A percentile compares a stretch with the other conserved stretches of the same genome.
These are phyloP conservation scores for Prostheceraeus crozeri DNA, from an alignment of 2,888 invertebrate genomes.

Conservation along the genomic window DNA sequence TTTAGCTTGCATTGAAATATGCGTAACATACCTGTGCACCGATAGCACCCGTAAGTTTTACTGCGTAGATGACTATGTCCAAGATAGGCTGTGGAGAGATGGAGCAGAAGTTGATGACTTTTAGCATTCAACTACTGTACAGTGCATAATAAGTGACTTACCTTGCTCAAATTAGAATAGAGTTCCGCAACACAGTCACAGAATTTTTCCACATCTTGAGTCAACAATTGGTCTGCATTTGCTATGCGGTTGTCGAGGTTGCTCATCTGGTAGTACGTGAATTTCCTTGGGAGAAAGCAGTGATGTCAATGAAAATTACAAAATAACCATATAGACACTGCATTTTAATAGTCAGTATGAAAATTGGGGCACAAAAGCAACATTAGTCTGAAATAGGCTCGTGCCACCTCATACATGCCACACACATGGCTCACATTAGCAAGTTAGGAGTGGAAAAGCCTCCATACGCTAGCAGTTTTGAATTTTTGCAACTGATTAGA, in stretches of 20 bases:
- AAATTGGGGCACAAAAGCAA: too few species aligned
- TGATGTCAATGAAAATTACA: slow-evolving; percentile 26
- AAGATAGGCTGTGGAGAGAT: slow-evolving; percentile 68
- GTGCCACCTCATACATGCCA: too few species aligned
- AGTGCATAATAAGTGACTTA: slow-evolving; percentile 43
- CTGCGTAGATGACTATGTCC: slow-evolving; percentile 86
- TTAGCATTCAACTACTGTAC: too few species aligned
- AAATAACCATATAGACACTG: slow-evolving; percentile 32
- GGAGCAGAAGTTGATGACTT: slow-evolving; percentile 1
- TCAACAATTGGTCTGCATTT: slow-evolving; percentile 88
- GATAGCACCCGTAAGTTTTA: slow-evolving; percentile 74
- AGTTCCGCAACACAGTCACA: slow-evolving; percentile 88
- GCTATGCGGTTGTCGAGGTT: slow-evolving; percentile 87
- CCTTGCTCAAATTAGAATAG: slow-evolving; percentile 88
- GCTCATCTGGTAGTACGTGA: slow-evolving; percentile 90
- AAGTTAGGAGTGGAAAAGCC: too few species aligned
- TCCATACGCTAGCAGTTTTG: too few species aligned
- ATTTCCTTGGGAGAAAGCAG: slow-evolving; percentile 69
- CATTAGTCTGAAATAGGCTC: too few species aligned
- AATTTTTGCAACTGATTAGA: too few species aligned
- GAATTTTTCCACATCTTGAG: slow-evolving; percentile 93
- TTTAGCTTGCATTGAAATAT: too few species aligned
- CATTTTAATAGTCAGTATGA: too few species aligned
- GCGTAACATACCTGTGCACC: slow-evolving; percentile 66
- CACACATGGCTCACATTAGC: too few species aligned